Evolutionary conservation across 2,113 vertebrate genomes (phyloP).

Genomic region (Gymnocephalus cernua): DNA sequence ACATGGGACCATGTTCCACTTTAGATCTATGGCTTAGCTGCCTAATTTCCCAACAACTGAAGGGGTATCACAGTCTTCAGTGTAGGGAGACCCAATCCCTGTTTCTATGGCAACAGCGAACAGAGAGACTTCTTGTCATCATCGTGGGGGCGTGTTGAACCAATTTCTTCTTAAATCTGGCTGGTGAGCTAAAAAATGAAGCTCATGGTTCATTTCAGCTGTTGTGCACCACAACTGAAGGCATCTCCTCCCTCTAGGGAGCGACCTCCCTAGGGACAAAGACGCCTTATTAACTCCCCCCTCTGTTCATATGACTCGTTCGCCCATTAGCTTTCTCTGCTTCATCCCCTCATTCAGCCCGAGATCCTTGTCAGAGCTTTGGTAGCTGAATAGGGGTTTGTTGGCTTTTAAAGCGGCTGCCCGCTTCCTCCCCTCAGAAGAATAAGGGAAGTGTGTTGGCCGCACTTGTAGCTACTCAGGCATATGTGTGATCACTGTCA

Average conservation of each 20-base stretch:
- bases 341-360: constrained; percentile 49
- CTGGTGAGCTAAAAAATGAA: constrained; percentile 47
- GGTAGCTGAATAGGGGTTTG: constrained; percentile 63
- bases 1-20: constrained; percentile 48
- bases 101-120: constrained; percentile 80
- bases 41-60: constrained; percentile 41
- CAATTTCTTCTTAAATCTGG: constrained; percentile 44
- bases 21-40: constrained; percentile 52
- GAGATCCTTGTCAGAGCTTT: constrained; percentile 59
- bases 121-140: constrained; percentile 63
- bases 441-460: constrained; percentile 69
- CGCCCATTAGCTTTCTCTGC: constrained; percentile 42
- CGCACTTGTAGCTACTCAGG: constrained; percentile 61
- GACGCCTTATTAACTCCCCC: constrained; percentile 43
- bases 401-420: constrained; percentile 45
- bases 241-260: constrained; percentile 29
- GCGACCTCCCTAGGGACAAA: constrained; percentile 46
- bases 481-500: constrained; percentile 66
- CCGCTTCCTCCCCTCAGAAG: constrained; percentile 55
- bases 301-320: constrained; percentile 18
- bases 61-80: constrained; percentile 55
- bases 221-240: constrained; percentile 43
- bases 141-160: constrained; percentile 50
- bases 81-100: constrained; percentile 48
- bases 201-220: constrained; percentile 53